Conservation (phyloP, 2,113 vertebrate species). For the Cettia cetti region DNA sequence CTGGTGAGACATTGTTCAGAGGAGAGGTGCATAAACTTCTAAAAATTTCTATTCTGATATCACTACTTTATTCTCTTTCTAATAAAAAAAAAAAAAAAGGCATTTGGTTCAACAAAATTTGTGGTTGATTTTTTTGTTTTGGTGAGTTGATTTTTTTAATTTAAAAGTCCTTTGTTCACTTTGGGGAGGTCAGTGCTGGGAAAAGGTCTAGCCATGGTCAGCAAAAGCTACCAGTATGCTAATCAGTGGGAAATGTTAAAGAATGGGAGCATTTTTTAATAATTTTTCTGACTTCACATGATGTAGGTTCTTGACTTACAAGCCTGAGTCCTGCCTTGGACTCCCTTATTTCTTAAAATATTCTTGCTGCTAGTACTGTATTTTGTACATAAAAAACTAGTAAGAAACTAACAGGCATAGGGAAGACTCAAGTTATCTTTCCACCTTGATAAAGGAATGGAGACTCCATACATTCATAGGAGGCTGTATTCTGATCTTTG, state of each 20-base stretch:
- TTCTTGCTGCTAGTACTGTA: neutral
- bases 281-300: neutral
- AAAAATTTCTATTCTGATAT: neutral
- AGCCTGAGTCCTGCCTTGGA: neutral
- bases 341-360: neutral
- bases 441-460: neutral
- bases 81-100: neutral
- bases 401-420: neutral
- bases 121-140: neutral
- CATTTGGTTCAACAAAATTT: neutral
- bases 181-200: neutral
- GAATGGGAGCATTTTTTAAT: neutral
- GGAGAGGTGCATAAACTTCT: neutral
- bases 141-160: neutral
- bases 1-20: neutral
- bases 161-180: neutral
- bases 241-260: neutral
- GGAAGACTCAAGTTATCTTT: neutral
- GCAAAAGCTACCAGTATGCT: neutral
- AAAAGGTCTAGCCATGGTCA: neutral
- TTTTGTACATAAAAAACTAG: neutral
- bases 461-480: neutral
- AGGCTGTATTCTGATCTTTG: neutral
- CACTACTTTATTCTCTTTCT: neutral
- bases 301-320: neutral